A percentile compares a stretch with the other conserved stretches of the same genome.
These are phyloP conservation scores for Calonectris borealis DNA, from an alignment of 2,113 vertebrate species.

Conservation along the genomic window DNA sequence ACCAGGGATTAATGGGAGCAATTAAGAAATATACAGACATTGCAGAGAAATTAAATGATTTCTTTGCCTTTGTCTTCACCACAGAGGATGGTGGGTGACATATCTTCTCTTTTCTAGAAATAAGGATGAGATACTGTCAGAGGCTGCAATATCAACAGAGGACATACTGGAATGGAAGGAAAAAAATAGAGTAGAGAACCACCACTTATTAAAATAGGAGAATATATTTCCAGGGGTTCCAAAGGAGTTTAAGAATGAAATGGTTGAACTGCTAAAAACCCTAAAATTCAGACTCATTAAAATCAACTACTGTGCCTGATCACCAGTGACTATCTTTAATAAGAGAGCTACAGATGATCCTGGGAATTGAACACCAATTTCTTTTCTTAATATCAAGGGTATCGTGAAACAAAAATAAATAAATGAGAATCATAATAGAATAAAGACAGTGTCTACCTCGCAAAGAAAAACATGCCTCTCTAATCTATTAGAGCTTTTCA, in stretches of 20 bases:
- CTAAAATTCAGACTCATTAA: conserved; percentile 56
- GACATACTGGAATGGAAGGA: conserved; percentile 1
- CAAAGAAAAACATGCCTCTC: conserved; percentile 30
- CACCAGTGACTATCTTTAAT: conserved; percentile 49
- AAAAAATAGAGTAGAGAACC: conserved; percentile 29
- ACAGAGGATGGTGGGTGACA: not conserved
- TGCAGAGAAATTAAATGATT: conserved; percentile 34
- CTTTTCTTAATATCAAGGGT: conserved; percentile 47
- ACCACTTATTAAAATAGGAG: conserved; percentile 11
- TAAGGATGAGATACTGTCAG: conserved; percentile 24
- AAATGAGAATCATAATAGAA: conserved; percentile 39
- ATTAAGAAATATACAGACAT: conserved; percentile 45
- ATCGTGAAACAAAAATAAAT: conserved; percentile 66
- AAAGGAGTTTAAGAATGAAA: conserved; percentile 20
- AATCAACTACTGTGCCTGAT: conserved; percentile 32
- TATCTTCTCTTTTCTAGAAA: conserved; percentile 41
- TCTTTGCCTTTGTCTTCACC: conserved; percentile 22
- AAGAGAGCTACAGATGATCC: conserved; percentile 40
- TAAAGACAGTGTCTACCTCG: not conserved
- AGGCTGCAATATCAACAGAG: conserved; percentile 2
- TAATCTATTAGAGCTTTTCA: not conserved
- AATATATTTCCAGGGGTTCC: conserved; percentile 18
- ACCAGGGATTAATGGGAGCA: conserved; percentile 48
- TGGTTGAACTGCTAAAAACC: conserved; percentile 31
- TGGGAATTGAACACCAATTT: conserved; percentile 62